Evolutionary conservation across 2,113 vertebrate species (phyloP).

Genomic region (Rostratula benghalensis): DNA sequence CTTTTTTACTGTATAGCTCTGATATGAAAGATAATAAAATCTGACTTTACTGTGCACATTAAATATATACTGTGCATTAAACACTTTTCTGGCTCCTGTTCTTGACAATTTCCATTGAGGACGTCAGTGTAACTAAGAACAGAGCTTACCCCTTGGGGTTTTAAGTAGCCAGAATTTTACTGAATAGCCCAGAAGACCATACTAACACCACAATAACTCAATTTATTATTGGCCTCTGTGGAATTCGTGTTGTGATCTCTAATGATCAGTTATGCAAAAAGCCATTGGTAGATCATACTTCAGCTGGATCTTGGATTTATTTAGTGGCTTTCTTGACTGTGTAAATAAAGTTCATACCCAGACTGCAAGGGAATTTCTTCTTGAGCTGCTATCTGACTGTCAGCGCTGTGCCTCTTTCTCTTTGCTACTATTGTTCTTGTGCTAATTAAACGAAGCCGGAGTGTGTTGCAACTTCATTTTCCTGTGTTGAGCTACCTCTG

Average conservation of each 20-base stretch:
- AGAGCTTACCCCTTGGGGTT: background rate
- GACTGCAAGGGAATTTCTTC: background rate
- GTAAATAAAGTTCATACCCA: background rate
- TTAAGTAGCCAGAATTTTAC: background rate
- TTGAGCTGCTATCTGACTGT: background rate
- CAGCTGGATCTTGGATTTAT: background rate
- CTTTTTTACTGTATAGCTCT: background rate
- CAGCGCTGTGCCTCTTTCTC: background rate
- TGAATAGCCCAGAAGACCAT: slow-evolving; percentile 13
- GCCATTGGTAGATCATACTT: background rate
- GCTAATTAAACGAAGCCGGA: background rate
- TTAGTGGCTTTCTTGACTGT: background rate
- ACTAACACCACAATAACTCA: background rate
- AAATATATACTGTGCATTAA: background rate
- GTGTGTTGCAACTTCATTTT: background rate
- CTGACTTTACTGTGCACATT: background rate
- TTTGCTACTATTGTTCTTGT: background rate
- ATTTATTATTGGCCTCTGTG: slow-evolving; percentile 27
- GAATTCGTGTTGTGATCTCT: slow-evolving; percentile 41
- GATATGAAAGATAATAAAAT: background rate
- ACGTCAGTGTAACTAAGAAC: slow-evolving; percentile 6
- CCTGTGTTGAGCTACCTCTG: background rate
- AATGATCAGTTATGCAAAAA: slow-evolving; percentile 15
- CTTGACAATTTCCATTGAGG: background rate
- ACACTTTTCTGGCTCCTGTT: background rate